A percentile compares a stretch with the other conserved stretches of the same genome.
Conservation (phyloP, 2,888 invertebrate species). For the Druceiella hillmani region DNA sequence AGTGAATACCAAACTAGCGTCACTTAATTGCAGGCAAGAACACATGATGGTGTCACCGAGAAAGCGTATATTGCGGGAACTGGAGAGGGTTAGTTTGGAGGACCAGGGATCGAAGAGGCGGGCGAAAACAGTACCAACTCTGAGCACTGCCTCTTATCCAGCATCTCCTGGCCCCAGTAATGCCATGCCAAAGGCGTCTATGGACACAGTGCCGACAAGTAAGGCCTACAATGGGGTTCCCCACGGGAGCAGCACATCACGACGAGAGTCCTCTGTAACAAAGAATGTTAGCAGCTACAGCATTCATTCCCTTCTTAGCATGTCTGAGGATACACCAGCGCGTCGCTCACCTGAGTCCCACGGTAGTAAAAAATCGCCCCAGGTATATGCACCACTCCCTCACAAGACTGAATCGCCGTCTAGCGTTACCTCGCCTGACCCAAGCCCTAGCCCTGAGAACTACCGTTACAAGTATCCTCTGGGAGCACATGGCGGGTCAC, state of each 20-base stretch:
- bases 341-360: slow-evolving; percentile 35
- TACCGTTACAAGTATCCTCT: slow-evolving; percentile 40
- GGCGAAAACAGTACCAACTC: slow-evolving; percentile 43
- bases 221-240: slow-evolving; percentile 21
- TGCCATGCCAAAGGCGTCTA: slow-evolving; percentile 29
- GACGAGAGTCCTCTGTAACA: slow-evolving; percentile 32
- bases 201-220: slow-evolving; percentile 23
- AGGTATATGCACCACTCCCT: slow-evolving; percentile 29
- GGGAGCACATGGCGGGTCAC: slow-evolving; percentile 33
- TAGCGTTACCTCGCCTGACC: slow-evolving; percentile 40
- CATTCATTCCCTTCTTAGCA: slow-evolving; percentile 76
- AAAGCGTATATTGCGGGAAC: slow-evolving; percentile 75
- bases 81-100: slow-evolving; percentile 70
- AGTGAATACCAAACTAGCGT: slow-evolving; percentile 42
- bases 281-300: slow-evolving; percentile 70
- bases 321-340: slow-evolving; percentile 47
- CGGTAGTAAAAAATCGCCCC: slow-evolving; percentile 30
- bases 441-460: slow-evolving; percentile 41
- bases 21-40: slow-evolving; percentile 38
- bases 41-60: slow-evolving; percentile 70
- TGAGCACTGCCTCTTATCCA: slow-evolving; percentile 34
- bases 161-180: slow-evolving; percentile 30
- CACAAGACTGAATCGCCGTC: slow-evolving; percentile 40
- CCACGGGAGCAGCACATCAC: slow-evolving; percentile 31
- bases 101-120: slow-evolving; percentile 61